Evolutionary conservation across 1,140 invertebrate genomes (phyloP).

Genomic region (Elysia chlorotica): DNA sequence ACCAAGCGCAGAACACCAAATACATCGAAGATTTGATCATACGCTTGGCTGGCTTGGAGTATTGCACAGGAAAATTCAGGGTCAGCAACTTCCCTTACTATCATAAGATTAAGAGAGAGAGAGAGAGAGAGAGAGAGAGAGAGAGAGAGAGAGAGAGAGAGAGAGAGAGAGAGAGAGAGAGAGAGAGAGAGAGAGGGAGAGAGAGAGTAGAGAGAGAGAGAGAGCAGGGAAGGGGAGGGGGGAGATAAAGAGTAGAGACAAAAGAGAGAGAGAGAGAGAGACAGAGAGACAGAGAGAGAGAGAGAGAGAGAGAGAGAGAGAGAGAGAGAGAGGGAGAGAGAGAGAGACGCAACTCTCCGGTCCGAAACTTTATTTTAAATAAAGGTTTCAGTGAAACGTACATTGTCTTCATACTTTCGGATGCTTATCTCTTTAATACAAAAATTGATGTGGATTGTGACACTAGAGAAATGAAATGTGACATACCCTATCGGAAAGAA

Average conservation of each 20-base stretch:
- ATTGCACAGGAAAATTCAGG: too few species aligned
- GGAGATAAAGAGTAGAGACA: background rate
- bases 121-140: constrained; percentile 9
- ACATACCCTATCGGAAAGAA: too few species aligned
- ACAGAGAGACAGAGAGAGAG: constrained; percentile 17
- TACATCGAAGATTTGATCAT: too few species aligned
- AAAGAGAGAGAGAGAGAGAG: constrained; percentile 9
- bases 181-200: constrained; percentile 14
- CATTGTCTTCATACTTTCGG: too few species aligned
- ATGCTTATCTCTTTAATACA: too few species aligned
- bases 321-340: background rate
- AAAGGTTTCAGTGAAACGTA: too few species aligned
- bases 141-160: constrained; percentile 13
- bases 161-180: constrained; percentile 14
- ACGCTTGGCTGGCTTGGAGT: too few species aligned
- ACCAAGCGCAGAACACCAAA: too few species aligned
- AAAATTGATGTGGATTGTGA: too few species aligned
- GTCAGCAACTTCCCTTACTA: background rate
- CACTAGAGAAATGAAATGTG: too few species aligned
- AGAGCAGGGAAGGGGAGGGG: background rate
- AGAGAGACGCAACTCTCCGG: background rate
- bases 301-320: background rate
- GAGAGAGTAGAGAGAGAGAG: constrained; percentile 10
- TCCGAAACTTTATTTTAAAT: too few species aligned
- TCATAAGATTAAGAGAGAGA: background rate